These are phyloP conservation scores for Microctonus aethiopoides DNA, from an alignment of 2,888 invertebrate genomes.

Conservation along the genomic window DNA sequence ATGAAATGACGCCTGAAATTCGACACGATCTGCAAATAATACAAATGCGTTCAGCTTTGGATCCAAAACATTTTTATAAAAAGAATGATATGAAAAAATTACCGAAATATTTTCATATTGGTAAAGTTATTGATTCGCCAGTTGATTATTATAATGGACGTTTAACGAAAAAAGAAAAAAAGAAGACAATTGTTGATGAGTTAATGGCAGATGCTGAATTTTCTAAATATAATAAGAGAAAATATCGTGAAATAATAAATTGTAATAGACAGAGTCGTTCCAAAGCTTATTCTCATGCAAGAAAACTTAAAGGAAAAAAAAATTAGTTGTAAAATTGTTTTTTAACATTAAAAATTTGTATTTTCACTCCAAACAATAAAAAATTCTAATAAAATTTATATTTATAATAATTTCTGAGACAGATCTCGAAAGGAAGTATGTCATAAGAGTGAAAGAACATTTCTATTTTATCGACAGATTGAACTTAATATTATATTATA, in stretches of 20 bases:
- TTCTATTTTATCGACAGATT: too few species aligned
- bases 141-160: slow-evolving; percentile 89
- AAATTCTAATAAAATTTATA: too few species aligned
- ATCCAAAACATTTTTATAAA: slow-evolving; percentile 96
- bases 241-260: slow-evolving; percentile 81
- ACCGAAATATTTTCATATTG: slow-evolving; percentile 93
- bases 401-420: too few species aligned
- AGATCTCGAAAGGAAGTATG: too few species aligned
- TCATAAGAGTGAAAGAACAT: too few species aligned
- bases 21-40: slow-evolving; percentile 89
- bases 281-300: slow-evolving; percentile 75
- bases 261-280: slow-evolving; percentile 77
- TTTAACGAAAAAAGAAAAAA: slow-evolving; percentile 86
- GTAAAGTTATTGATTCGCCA: slow-evolving; percentile 84
- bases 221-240: slow-evolving; percentile 82
- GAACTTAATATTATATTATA: too few species aligned
- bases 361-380: not conserved
- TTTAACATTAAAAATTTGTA: not conserved
- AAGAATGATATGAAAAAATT: slow-evolving; percentile 86
- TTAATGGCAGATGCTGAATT: slow-evolving; percentile 89
- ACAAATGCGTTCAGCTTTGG: slow-evolving; percentile 90
- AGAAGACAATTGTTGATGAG: slow-evolving; percentile 92
- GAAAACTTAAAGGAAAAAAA: slow-evolving; percentile 76
- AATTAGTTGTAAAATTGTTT: slow-evolving; percentile 19
- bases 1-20: slow-evolving; percentile 89